phyloP scores from a whole-genome alignment of 1,140 invertebrate species.

The Apis mellifera region DNA sequence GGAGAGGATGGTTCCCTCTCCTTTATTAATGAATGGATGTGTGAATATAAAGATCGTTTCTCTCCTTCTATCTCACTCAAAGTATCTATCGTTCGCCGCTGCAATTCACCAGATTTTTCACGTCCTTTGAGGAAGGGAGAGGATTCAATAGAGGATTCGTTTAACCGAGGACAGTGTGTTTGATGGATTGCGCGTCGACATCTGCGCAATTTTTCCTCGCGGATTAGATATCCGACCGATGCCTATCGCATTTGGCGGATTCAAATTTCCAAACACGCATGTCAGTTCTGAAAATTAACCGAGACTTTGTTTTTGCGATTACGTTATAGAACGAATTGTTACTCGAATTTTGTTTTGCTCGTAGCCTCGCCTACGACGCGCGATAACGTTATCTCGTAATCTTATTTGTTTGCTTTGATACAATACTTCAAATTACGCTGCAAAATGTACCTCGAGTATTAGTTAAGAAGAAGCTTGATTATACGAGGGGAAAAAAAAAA shows the following conservation, averaged over 20 bases:
- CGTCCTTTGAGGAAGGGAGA: not conserved
- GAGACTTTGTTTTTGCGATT: not conserved
- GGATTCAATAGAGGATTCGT: not conserved
- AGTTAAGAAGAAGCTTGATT: too few species aligned
- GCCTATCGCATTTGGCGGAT: not conserved
- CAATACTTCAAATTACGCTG: not conserved
- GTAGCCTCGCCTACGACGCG: too few species aligned
- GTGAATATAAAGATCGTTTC: conserved; percentile 54
- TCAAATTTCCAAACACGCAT: conserved; percentile 23
- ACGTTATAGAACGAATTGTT: not conserved
- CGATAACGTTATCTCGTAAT: conserved; percentile 1
- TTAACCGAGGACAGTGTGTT: not conserved
- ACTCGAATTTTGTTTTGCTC: not conserved
- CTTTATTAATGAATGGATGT: conserved; percentile 69
- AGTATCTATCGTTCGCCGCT: conserved; percentile 47
- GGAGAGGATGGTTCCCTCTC: conserved; percentile 64
- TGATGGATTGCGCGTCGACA: not conserved
- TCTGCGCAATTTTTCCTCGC: not conserved
- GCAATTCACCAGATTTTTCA: not conserved
- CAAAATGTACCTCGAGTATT: not conserved
- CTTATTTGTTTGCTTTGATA: not conserved
- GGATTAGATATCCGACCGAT: conserved; percentile 36
- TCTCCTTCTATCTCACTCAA: conserved; percentile 45
- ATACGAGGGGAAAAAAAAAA: too few species aligned
- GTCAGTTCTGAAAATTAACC: not conserved